Percentiles rank a stretch among this genome's conserved stretches.
Evolutionary conservation across 2,888 invertebrate genomes (phyloP).

Genomic region (Griposia aprilina): DNA sequence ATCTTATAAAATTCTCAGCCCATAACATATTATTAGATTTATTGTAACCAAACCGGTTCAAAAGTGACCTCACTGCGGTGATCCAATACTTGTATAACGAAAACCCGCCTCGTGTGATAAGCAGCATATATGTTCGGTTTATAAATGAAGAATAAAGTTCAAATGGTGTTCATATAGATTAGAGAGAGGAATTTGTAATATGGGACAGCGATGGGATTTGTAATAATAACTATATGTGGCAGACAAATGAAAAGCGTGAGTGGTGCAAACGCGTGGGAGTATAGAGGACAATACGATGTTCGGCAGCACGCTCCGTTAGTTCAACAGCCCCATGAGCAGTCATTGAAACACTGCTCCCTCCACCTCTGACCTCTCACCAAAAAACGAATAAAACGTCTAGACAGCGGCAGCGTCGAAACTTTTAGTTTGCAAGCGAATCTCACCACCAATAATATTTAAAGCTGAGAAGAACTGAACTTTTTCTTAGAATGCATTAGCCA

Average conservation of each 20-base stretch:
- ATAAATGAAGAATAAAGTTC: slow-evolving; percentile 21
- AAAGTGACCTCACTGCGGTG: slow-evolving; percentile 84
- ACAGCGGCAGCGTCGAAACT: slow-evolving; percentile 22
- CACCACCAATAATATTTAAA: slow-evolving; percentile 3
- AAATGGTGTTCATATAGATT: slow-evolving; percentile 8
- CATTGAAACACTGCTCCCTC: slow-evolving; percentile 62
- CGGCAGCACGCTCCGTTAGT: slow-evolving; percentile 73
- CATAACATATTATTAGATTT: slow-evolving; percentile 66
- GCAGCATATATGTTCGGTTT: slow-evolving; percentile 7
- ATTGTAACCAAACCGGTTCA: slow-evolving; percentile 80
- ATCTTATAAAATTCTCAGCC: slow-evolving; percentile 64
- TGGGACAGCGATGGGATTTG: slow-evolving; percentile 69
- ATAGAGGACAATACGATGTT: slow-evolving; percentile 77
- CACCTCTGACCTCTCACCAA: slow-evolving; percentile 49
- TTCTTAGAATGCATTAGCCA: slow-evolving; percentile 21
- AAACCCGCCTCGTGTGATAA: slow-evolving; percentile 52
- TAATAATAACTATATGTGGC: slow-evolving; percentile 51
- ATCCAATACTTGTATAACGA: slow-evolving; percentile 70
- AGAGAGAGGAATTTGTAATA: slow-evolving; percentile 47
- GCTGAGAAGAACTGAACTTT: slow-evolving; percentile 12
- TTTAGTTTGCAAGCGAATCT: slow-evolving; percentile 23
- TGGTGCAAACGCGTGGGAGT: slow-evolving; percentile 77
- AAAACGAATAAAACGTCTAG: slow-evolving; percentile 52
- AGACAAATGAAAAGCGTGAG: slow-evolving; percentile 61
- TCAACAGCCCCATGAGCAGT: slow-evolving; percentile 82